Conservation (phyloP, 2,113 vertebrate genomes). For the Cryptotis parvus region DNA sequence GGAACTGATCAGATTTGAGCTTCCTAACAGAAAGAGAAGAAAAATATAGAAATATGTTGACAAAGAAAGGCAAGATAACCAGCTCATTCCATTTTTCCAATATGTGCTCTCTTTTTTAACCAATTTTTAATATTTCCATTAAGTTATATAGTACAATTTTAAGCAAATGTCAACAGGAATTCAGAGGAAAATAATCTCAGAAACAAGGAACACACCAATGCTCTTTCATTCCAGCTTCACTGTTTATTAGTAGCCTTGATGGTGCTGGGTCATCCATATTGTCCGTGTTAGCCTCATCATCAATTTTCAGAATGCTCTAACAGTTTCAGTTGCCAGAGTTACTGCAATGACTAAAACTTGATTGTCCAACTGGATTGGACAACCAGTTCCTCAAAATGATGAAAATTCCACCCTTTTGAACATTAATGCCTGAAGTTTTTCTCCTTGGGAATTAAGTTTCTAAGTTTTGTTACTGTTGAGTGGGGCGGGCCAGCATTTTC, state of each 20-base stretch:
- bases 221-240: background rate
- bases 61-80: background rate
- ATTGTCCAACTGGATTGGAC: constrained; percentile 98
- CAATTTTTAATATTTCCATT: constrained; percentile 79
- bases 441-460: constrained; percentile 97
- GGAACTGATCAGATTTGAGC: background rate
- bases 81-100: background rate
- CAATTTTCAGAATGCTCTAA: constrained; percentile 99
- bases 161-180: constrained; percentile 67
- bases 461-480: constrained; percentile 97
- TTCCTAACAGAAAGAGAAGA: background rate
- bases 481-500: constrained; percentile 98
- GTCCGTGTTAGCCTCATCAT: constrained; percentile 94
- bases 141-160: constrained; percentile 79
- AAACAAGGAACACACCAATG: background rate
- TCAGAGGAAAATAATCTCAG: constrained; percentile 66
- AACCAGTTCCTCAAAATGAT: constrained; percentile 99
- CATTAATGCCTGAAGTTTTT: constrained; percentile 97
- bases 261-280: constrained; percentile 50
- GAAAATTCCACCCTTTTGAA: constrained; percentile 99
- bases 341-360: constrained; percentile 96
- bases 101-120: background rate
- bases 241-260: background rate
- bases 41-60: background rate
- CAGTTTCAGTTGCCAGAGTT: constrained; percentile 97